Conservation (phyloP, 2,888 invertebrate species). For the Lasioglossum zephyrum region DNA sequence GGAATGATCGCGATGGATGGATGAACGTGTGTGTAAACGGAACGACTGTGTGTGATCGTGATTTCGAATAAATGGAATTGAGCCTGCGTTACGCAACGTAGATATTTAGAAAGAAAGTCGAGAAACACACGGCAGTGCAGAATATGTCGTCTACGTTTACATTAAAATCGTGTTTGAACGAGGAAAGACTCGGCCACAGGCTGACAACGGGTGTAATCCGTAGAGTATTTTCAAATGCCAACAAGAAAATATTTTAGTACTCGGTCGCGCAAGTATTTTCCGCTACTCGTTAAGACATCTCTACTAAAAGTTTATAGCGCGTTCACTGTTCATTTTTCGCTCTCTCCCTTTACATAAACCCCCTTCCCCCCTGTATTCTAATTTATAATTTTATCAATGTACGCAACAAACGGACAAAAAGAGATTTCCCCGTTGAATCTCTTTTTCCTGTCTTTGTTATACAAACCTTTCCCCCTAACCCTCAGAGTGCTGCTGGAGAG, state of each 20-base stretch:
- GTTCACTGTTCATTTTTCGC: background rate
- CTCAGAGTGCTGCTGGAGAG: constrained; percentile 38
- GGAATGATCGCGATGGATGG: background rate
- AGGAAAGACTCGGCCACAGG: constrained; percentile 79
- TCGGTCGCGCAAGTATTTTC: constrained; percentile 66
- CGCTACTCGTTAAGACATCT: constrained; percentile 77
- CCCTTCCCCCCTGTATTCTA: constrained; percentile 66
- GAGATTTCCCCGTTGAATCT: constrained; percentile 45
- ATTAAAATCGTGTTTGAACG: constrained; percentile 50
- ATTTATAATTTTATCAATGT: constrained; percentile 77
- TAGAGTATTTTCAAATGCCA: constrained; percentile 80
- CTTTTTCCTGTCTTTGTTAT: constrained; percentile 35
- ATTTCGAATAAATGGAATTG: background rate
- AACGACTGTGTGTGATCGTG: background rate
- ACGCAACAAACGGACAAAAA: constrained; percentile 80
- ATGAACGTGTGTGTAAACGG: background rate
- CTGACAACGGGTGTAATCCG: constrained; percentile 74
- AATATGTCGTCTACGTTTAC: constrained; percentile 17
- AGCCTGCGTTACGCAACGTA: constrained; percentile 3
- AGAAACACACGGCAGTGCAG: constrained; percentile 65
- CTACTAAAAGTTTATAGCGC: constrained; percentile 80
- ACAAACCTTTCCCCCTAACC: constrained; percentile 14
- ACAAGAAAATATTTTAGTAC: constrained; percentile 81
- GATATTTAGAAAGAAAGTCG: constrained; percentile 35
- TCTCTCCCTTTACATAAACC: constrained; percentile 34